A percentile compares a stretch with the other conserved stretches of the same genome.
phyloP scores from a whole-genome alignment of 2,888 invertebrate genomes.

The Trissolcus brochymenae region DNA sequence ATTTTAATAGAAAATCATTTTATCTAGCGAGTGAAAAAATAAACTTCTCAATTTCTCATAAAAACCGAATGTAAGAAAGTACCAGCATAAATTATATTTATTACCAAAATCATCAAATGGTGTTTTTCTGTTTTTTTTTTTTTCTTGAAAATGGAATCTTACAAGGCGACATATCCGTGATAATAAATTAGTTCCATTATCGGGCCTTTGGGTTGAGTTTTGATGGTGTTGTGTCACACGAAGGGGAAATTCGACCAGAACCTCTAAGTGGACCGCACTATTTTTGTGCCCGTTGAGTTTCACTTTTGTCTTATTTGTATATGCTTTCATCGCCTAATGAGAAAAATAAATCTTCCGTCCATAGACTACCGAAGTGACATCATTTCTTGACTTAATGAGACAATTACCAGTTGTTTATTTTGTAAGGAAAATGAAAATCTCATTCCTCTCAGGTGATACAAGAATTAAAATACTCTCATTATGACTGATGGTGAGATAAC shows the following conservation, averaged over 20 bases:
- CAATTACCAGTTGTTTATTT: too few relatives aligned
- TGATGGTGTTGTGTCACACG: conserved; percentile 3
- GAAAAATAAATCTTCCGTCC: background rate
- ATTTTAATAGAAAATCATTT: too few relatives aligned
- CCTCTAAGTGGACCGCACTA: conserved; percentile 22
- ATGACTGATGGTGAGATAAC: too few relatives aligned
- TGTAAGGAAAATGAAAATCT: too few relatives aligned
- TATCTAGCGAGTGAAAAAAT: too few relatives aligned
- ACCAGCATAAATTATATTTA: too few relatives aligned
- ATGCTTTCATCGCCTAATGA: background rate
- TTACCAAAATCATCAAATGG: background rate
- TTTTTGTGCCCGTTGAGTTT: conserved; percentile 6
- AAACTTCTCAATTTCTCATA: too few relatives aligned
- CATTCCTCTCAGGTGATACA: too few relatives aligned
- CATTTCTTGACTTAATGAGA: too few relatives aligned
- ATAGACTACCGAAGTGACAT: background rate
- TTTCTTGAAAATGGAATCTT: conserved; percentile 7
- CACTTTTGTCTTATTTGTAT: conserved; percentile 1
- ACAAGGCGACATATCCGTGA: conserved; percentile 5
- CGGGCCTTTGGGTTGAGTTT: conserved; percentile 20
- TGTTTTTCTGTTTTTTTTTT: conserved; percentile 4
- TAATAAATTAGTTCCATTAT: conserved; percentile 39
- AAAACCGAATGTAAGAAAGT: too few relatives aligned
- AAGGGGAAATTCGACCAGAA: conserved; percentile 20
- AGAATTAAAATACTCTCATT: too few relatives aligned